Evolutionary conservation across 2,888 invertebrate genomes (phyloP), one percentile per base, ranked within the genome.

Genomic region (Luperina testacea): DNA sequence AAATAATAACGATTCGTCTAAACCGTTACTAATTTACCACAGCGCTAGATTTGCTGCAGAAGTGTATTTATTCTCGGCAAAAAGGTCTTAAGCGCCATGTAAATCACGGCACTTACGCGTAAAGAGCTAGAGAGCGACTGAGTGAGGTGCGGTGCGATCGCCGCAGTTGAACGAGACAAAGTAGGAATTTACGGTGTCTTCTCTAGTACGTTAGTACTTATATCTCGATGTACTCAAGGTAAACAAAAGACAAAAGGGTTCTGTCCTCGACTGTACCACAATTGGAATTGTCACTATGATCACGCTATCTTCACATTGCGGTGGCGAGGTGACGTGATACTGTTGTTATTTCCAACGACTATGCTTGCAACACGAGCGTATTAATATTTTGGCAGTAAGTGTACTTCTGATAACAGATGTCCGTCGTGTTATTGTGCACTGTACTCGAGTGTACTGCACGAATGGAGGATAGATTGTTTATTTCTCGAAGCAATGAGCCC

Each of bases 241-340:
- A 38, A 38, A 38, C 9, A 32, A 63, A 17, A 63, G 27, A n/a
- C 15, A 6, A 71, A 64, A 45, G 13, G 7, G 0, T 78, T 51
- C 5, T 75, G 77, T 71, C 4, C 13, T 24, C 71, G 69, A 81
- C 48, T 64, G 80, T 87, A 87, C 88, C 13, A 27, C 63, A 15
- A 74, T 64, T 67, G 75, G 72, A 70, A 81, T 67, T 80, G 74
- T 83, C 84, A 78, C 73, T 71, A 65, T 77, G 69, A 82, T 78
- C 83, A 88, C 88, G 86, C 86, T 71, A 87, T 81, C 83, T 86
- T 64, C 81, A 71, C 78, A 84, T 83, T 86, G 75, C 61, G 77
- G 67, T 77, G 70, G 48, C 79, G 64, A 64, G 48, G 70, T 84
- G 82, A 79, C 84, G 72, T 75, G 85, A 78, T 64, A 78, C 17